Evolutionary conservation across 2,113 vertebrate species (phyloP), one percentile per base, ranked within the genome.

Genomic region (Hymenochirus boettgeri): DNA sequence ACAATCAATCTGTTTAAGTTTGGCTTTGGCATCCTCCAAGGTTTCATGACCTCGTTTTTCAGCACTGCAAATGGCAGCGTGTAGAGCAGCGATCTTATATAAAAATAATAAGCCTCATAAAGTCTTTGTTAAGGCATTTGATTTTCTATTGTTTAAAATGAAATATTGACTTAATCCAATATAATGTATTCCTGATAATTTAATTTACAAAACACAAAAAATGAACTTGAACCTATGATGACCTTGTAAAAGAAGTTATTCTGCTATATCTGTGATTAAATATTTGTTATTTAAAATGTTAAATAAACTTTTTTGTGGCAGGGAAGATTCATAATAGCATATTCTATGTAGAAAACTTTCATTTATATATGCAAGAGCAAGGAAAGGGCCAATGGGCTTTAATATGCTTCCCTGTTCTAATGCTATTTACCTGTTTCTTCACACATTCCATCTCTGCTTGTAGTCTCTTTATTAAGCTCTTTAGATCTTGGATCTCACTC

Each of bases 391-490:
- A 50, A 6, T 7, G 5, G 19, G 9, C 23, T 1, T 10, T 21
- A 7, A n/a, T n/a, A n/a, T n/a, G n/a, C 27, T 31, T 79, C 96
- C 96, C 93, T 90, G 89, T 77, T 79, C 89, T n/a, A n/a, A n/a
- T n/a, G n/a, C n/a, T n/a, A n/a, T 27, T 29, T 79, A 97, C 96
- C 93, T 90, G 90, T 77, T 79, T 89, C 75, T 84, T 96, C 55
- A 92, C 39, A 0, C 67, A 22, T 18, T 94, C 93, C 0, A 91
- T 90, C 73, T 98, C 92, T 1, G 79, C 73, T 71, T 85, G 87
- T 24, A 96, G 75, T 61, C 87, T 88, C 45, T 90, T 76, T 23
- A 96, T 92, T 79, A 86, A 74, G 26, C 90, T 83, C 76, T 79
- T 88, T 22, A 93, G 75, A 18, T 98, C 92, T 0, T 88, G 80